phyloP scores from a whole-genome alignment of 2,888 invertebrate species.

The Lamellibrachia satsuma region DNA sequence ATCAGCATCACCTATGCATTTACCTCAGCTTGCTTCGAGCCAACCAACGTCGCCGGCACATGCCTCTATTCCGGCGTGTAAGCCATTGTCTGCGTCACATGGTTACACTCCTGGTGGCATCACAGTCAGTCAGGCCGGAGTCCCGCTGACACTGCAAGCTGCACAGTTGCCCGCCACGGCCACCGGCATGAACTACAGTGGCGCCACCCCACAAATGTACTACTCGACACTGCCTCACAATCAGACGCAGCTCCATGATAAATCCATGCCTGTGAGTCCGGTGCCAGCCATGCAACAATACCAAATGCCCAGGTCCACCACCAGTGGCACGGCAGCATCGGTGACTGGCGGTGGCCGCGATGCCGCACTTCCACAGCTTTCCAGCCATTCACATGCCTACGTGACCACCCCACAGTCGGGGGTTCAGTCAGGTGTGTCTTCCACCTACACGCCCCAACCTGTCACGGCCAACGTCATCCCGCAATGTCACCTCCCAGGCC shows the following conservation, averaged over 20 bases:
- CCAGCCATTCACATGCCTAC: neutral
- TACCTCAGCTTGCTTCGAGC: constrained; percentile 43
- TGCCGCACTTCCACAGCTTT: neutral
- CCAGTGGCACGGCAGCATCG: no score
- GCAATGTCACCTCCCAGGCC: neutral
- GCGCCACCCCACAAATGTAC: neutral
- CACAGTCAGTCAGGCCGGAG: constrained; percentile 13
- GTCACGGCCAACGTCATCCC: neutral
- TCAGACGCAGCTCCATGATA: neutral
- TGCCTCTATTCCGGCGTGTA: neutral
- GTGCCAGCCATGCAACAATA: neutral
- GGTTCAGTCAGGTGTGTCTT: no score
- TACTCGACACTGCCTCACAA: neutral
- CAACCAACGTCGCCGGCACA: constrained; percentile 49
- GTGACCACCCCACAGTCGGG: neutral
- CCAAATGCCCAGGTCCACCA: neutral
- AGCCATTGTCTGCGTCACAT: neutral
- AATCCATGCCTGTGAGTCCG: neutral
- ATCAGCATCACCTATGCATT: constrained; percentile 35
- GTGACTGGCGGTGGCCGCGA: neutral
- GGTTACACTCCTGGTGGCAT: neutral
- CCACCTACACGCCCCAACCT: neutral
- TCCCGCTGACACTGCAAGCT: neutral
- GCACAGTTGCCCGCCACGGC: neutral
- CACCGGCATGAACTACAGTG: neutral